These are phyloP conservation scores for Penaeus indicus DNA, from an alignment of 1,140 invertebrate species.

Conservation along the genomic window DNA sequence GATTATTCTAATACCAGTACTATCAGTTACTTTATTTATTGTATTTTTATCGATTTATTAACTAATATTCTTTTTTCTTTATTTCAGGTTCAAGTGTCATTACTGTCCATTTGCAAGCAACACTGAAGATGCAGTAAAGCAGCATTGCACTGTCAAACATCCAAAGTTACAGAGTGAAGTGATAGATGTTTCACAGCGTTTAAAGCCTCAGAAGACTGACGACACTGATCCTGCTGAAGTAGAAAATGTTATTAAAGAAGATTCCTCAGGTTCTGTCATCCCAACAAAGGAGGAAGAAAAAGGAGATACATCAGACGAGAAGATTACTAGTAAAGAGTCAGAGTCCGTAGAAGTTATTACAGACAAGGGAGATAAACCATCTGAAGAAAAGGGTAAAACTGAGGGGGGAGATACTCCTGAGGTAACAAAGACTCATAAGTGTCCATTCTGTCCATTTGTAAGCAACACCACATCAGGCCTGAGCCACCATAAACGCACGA, in stretches of 20 bases:
- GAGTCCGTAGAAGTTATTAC: not conserved
- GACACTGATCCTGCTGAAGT: not conserved
- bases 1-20: not conserved
- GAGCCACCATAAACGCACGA: constrained; percentile 51
- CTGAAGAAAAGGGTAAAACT: not conserved
- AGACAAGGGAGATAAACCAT: not conserved
- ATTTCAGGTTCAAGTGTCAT: constrained; percentile 56
- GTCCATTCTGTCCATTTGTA: constrained; percentile 47
- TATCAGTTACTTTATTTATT: not conserved
- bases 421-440: constrained; percentile 18
- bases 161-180: constrained; percentile 53
- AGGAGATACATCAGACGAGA: not conserved
- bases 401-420: not conserved
- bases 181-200: constrained; percentile 39
- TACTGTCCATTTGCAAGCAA: constrained; percentile 61
- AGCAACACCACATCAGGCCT: constrained; percentile 20
- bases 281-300: not conserved
- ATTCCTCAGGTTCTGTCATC: not conserved
- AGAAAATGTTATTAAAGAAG: not conserved
- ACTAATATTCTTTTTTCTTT: not conserved
- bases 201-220: constrained; percentile 29
- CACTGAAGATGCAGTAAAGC: constrained; percentile 57
- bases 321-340: not conserved
- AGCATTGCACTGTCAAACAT: constrained; percentile 51
- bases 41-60: not conserved